These are phyloP conservation scores for Dioctria rufipes DNA, from an alignment of 2,888 invertebrate genomes.

Conservation along the genomic window DNA sequence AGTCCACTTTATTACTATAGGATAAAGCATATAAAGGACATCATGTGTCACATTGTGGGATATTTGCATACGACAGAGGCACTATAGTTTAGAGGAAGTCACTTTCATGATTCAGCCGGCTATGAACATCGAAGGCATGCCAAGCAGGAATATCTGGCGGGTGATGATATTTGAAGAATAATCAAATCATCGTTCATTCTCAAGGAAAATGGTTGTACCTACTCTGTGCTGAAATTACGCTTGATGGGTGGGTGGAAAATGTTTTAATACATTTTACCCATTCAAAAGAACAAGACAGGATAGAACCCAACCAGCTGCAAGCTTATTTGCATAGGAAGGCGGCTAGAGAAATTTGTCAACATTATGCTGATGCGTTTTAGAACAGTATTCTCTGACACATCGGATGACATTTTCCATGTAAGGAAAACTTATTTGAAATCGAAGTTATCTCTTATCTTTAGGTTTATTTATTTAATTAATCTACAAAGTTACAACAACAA, in stretches of 20 bases:
- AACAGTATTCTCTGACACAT: too few relatives aligned
- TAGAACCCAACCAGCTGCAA: background rate
- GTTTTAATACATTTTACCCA: background rate
- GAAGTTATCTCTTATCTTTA: too few relatives aligned
- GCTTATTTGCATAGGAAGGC: background rate
- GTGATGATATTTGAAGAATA: conserved; percentile 41
- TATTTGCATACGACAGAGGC: conserved; percentile 36
- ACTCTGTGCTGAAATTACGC: background rate
- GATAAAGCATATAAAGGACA: conserved; percentile 24
- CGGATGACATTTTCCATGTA: too few relatives aligned
- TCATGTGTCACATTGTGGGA: conserved; percentile 32
- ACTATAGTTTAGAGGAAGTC: background rate
- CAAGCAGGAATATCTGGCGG: conserved; percentile 14
- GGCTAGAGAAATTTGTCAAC: background rate
- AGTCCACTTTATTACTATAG: background rate
- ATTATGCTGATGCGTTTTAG: background rate
- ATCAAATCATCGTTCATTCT: conserved; percentile 46
- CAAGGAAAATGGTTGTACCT: conserved; percentile 14
- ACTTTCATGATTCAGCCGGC: conserved; percentile 18
- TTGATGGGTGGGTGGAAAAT: conserved; percentile 3
- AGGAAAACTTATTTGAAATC: too few relatives aligned
- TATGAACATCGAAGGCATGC: conserved; percentile 9
- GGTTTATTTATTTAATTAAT: too few relatives aligned
- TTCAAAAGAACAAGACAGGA: background rate
- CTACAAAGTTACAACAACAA: too few relatives aligned